Percentiles rank a stretch among this genome's conserved stretches.
Conservation (phyloP, 1,140 invertebrate species). For the Drosophila sturtevanti region DNA sequence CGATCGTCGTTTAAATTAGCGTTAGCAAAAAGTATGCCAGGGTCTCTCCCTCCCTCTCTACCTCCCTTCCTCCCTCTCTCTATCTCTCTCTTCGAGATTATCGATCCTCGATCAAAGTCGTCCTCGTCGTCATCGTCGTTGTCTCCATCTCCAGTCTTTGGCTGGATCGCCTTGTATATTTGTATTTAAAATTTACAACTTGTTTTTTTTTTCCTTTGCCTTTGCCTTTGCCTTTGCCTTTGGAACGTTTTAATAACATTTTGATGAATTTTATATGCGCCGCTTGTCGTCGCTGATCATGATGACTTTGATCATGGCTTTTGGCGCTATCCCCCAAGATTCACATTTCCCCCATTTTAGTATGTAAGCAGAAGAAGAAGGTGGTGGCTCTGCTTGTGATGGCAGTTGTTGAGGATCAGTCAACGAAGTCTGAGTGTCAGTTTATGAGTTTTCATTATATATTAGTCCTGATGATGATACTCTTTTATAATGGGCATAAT, state of each 20-base stretch:
- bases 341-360: constrained; percentile 26
- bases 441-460: constrained; percentile 76
- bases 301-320: constrained; percentile 58
- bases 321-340: constrained; percentile 40
- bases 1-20: constrained; percentile 67
- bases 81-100: constrained; percentile 44
- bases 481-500: constrained; percentile 13
- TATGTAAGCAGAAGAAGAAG: constrained; percentile 21
- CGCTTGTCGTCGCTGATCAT: constrained; percentile 73
- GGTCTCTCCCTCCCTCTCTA: constrained; percentile 17
- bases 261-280: constrained; percentile 78
- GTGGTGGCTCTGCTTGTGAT: neutral
- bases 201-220: constrained; percentile 51
- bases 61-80: neutral
- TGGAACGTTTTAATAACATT: constrained; percentile 76
- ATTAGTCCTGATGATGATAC: constrained; percentile 34
- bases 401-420: neutral
- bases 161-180: constrained; percentile 41
- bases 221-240: constrained; percentile 6
- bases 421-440: constrained; percentile 14
- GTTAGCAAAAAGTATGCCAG: constrained; percentile 71
- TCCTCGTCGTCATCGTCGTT: constrained; percentile 4
- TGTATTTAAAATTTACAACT: constrained; percentile 80
- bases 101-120: constrained; percentile 49
- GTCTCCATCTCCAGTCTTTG: neutral